Evolutionary conservation across 2,113 vertebrate species (phyloP).

Genomic region (Anoura caudifer): DNA sequence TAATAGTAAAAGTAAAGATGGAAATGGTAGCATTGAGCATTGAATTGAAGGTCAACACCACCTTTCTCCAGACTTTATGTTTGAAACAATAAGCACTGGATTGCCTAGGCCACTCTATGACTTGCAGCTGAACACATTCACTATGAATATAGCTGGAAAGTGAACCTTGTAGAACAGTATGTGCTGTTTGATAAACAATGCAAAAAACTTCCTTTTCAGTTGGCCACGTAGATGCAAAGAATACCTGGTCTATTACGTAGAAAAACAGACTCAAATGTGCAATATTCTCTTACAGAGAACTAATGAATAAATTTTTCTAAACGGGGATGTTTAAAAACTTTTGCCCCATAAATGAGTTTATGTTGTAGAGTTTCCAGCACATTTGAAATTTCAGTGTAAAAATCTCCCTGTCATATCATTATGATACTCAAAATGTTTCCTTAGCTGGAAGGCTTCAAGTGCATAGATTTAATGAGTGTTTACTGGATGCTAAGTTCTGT

Average conservation of each 20-base stretch:
- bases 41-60: neutral
- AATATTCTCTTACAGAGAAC: neutral
- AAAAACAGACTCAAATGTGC: neutral
- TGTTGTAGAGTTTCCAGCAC: neutral
- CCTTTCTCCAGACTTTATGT: neutral
- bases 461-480: neutral
- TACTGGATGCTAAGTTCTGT: neutral
- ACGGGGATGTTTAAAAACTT: neutral
- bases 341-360: neutral
- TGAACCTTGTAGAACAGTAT: neutral
- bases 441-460: neutral
- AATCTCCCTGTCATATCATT: neutral
- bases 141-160: neutral
- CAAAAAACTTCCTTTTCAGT: neutral
- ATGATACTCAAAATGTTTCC: neutral
- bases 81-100: neutral
- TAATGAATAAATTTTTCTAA: neutral
- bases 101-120: neutral
- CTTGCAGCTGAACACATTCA: neutral
- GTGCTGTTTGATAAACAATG: neutral
- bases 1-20: neutral
- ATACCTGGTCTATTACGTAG: neutral
- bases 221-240: neutral
- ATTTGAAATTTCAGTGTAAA: neutral
- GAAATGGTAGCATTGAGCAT: neutral